Base-by-base conservation (phyloP, 2,113 vertebrate species). In the Rhinichthys klamathensis region DNA sequence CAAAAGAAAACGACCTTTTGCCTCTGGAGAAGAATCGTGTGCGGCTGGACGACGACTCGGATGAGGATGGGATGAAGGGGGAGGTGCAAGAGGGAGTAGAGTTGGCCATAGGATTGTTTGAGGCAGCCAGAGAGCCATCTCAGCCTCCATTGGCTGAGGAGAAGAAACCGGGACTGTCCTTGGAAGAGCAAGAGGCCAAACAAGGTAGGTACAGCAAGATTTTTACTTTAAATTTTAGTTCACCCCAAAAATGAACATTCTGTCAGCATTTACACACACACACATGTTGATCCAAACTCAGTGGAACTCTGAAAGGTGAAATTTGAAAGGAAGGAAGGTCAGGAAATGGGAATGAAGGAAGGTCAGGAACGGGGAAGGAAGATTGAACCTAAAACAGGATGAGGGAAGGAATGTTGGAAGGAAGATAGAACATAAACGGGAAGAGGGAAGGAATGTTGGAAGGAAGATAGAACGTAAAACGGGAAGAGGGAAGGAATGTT, bases 1-100 rank as follows among this genome's bases (percentile, higher is more conserved):
- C 96, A 84, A 99, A 99, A 91, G 98, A 99, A 91, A 98, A 97
- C 0, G 98, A 99, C 91, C 92, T 99, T 78, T 93, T 99, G 86
- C 97, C 97, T 30, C 89, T 99, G 94, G 98, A 99, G 91, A 99
- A 98, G 92, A 99, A 99, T 86, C 94, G 97, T 15, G 97, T 99
- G 49, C 96, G 97, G 83, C 90, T 99, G 77, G 97, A 99, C 27
- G 98, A 99, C 35, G 98, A 99, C 91, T 99, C 96, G 0, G 98
- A 99, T 13, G 97, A 98, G 56, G 96, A 97, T 1, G 95, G 91
- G 30, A 95, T 95, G 80, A 94, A 95, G 93, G 95, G 93, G 61
- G 95, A 95, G 58, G 93, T 90, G 30, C 94, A 93, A 54, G 96
- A 95, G 49, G 93, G 88, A 12, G 80, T 88, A 23, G 78, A 91